Evolutionary conservation across 1,140 invertebrate genomes (phyloP).

Genomic region (Phocides pigmalion): DNA sequence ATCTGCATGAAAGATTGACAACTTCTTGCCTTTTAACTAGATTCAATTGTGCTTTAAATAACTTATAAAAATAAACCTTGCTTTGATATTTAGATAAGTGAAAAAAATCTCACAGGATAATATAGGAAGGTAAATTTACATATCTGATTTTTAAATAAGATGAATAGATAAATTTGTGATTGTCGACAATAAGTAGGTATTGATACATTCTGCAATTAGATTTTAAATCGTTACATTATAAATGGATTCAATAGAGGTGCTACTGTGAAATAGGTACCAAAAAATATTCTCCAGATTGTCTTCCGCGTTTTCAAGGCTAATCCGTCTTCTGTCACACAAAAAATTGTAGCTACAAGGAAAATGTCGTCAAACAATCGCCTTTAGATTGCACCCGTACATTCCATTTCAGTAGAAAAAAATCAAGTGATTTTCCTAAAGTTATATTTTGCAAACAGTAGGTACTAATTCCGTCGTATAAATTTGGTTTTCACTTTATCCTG

Average conservation of each 20-base stretch:
- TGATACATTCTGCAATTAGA: constrained; percentile 29
- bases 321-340: constrained; percentile 47
- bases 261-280: constrained; percentile 38
- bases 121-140: constrained; percentile 1
- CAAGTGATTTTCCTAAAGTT: constrained; percentile 10
- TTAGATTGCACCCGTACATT: constrained; percentile 28
- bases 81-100: constrained; percentile 14
- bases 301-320: constrained; percentile 65
- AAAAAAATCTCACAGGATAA: constrained; percentile 1
- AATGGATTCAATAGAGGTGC: constrained; percentile 30
- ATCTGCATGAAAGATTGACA: constrained; percentile 12
- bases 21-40: background rate
- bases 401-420: constrained; percentile 13
- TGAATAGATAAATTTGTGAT: constrained; percentile 6
- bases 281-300: constrained; percentile 53
- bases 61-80: constrained; percentile 4
- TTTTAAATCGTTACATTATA: constrained; percentile 29
- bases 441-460: too few species aligned
- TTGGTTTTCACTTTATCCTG: too few species aligned
- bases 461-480: too few species aligned
- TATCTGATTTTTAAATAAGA: background rate
- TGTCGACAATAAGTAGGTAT: background rate
- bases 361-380: constrained; percentile 28
- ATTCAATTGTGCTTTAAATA: constrained; percentile 14
- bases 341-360: constrained; percentile 38